Conservation (phyloP, 1,140 invertebrate genomes). For the roundworm (Caenorhabditis elegans) region DNA sequence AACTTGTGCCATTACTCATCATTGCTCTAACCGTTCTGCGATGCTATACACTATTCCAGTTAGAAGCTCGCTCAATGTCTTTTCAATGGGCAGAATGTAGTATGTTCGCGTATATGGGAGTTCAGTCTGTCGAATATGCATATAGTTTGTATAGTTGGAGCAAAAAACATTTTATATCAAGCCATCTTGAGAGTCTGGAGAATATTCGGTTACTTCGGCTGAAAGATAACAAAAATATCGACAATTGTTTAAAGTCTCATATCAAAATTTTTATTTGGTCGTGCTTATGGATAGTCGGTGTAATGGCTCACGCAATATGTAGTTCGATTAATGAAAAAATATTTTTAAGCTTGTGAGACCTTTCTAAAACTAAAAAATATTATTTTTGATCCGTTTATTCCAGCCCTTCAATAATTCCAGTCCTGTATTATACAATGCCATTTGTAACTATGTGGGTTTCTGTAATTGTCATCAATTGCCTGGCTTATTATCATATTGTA, state of each 20-base stretch:
- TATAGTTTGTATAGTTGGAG: neutral
- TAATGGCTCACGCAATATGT: neutral
- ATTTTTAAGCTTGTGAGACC: neutral
- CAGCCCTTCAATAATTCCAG: neutral
- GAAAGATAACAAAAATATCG: neutral
- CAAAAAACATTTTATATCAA: neutral
- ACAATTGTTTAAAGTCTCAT: neutral
- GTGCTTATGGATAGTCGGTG: neutral
- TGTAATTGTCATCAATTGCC: too few relatives aligned
- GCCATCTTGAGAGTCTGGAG: neutral
- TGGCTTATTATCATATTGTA: too few relatives aligned
- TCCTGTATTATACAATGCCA: neutral
- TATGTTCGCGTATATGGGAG: neutral
- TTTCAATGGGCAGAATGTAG: neutral
- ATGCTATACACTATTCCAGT: neutral
- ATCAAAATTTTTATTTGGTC: neutral
- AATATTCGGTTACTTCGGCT: neutral
- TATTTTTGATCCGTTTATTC: too few relatives aligned
- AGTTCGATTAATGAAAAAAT: neutral
- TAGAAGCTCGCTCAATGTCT: neutral
- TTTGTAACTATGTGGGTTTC: neutral
- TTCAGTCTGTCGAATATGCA: neutral
- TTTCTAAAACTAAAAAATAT: too few relatives aligned
- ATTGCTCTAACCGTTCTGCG: neutral
- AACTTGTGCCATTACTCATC: neutral